A percentile compares a stretch with the other conserved stretches of the same genome.
phyloP scores from a whole-genome alignment of 1,140 invertebrate genomes.

The Hesperophylax magnus region DNA sequence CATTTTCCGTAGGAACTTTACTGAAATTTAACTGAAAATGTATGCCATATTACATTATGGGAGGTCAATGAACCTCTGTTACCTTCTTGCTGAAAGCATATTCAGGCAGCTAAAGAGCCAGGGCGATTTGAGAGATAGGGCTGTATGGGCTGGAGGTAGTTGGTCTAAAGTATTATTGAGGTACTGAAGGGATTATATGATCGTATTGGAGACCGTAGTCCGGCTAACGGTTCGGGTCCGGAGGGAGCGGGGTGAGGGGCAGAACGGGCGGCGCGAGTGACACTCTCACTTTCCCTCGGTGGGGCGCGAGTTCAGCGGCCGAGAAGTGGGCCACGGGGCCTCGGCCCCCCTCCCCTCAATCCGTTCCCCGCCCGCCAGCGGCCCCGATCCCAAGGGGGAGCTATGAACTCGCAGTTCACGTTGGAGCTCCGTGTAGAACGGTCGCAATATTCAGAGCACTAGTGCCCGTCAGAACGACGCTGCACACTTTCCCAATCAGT shows the following conservation, averaged over 20 bases:
- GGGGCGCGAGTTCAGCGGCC: conserved; percentile 72
- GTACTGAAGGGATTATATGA: neutral
- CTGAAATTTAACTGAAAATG: conserved; percentile 40
- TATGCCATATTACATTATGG: conserved; percentile 2
- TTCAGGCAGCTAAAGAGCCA: conserved; percentile 5
- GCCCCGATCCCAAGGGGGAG: conserved; percentile 50
- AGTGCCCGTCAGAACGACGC: conserved; percentile 2
- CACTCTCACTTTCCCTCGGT: conserved; percentile 76
- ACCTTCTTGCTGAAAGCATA: conserved; percentile 34
- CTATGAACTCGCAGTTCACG: conserved; percentile 61
- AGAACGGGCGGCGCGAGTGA: conserved; percentile 46
- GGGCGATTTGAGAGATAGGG: no score
- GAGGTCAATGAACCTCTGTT: conserved; percentile 46
- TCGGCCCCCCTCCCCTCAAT: conserved; percentile 69
- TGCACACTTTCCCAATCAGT: conserved; percentile 17
- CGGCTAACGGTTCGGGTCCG: neutral
- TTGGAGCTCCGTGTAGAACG: conserved; percentile 59
- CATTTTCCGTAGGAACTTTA: conserved; percentile 15
- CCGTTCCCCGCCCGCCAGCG: conserved; percentile 60
- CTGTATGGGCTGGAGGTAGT: no score
- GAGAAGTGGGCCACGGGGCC: conserved; percentile 77
- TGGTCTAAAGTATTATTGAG: neutral
- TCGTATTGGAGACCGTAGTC: neutral
- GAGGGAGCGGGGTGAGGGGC: neutral
- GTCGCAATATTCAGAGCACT: conserved; percentile 52